These are phyloP conservation scores for Idaea aversata DNA, from an alignment of 2,888 invertebrate species.

Conservation along the genomic window DNA sequence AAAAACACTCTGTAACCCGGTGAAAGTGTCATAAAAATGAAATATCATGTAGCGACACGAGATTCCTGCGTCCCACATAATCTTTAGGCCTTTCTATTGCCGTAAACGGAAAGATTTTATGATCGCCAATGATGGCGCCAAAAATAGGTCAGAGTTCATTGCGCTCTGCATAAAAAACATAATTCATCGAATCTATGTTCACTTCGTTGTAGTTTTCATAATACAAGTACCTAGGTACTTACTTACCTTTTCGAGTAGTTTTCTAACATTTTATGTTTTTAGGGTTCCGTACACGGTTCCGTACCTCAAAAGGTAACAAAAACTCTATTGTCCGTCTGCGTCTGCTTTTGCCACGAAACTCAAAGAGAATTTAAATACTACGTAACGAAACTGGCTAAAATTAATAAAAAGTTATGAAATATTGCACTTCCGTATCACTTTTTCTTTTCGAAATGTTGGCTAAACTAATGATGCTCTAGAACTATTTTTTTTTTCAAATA, in stretches of 20 bases:
- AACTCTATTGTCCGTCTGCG: no score
- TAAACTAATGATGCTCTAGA: neutral
- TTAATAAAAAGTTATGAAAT: neutral
- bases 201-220: neutral
- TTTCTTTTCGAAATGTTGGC: neutral
- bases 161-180: constrained; percentile 10
- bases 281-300: no score
- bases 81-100: constrained; percentile 18
- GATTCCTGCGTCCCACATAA: constrained; percentile 28
- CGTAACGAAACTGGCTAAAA: neutral
- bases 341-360: no score
- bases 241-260: no score
- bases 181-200: neutral
- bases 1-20: constrained; percentile 22
- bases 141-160: constrained; percentile 40
- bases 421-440: neutral
- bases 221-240: neutral
- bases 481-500: neutral
- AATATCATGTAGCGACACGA: constrained; percentile 19
- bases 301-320: no score
- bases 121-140: constrained; percentile 38
- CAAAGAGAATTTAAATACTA: no score
- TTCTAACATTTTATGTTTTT: no score
- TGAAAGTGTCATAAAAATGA: constrained; percentile 3
- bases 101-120: constrained; percentile 38